Conservation (phyloP, 2,113 vertebrate genomes). For the Notarius lentiginosus region DNA sequence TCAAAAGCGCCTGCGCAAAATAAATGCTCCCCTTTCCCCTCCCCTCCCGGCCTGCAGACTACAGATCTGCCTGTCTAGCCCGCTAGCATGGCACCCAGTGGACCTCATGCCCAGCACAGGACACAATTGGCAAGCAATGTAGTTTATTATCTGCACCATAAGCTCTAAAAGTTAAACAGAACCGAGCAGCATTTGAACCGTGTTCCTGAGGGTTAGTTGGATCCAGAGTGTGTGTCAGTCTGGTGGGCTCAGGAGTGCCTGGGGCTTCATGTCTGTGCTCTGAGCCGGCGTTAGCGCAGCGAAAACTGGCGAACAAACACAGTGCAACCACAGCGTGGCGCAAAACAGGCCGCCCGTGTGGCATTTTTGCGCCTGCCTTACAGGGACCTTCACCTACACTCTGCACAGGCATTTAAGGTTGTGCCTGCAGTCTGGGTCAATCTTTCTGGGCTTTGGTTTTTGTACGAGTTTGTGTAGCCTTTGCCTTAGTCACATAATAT, state of each 20-base stretch:
- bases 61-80: conserved; percentile 45
- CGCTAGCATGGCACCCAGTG: conserved; percentile 69
- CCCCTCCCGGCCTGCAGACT: conserved; percentile 37
- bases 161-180: not conserved
- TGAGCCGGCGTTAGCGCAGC: conserved; percentile 59
- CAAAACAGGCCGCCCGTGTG: conserved; percentile 66
- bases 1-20: conserved; percentile 71
- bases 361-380: conserved; percentile 92
- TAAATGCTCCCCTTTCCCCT: conserved; percentile 60
- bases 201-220: conserved; percentile 52
- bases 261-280: conserved; percentile 61
- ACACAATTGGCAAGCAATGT: conserved; percentile 46
- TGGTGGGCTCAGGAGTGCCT: conserved; percentile 60
- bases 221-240: conserved; percentile 67
- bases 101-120: conserved; percentile 51
- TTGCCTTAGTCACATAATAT: not conserved
- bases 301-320: conserved; percentile 54
- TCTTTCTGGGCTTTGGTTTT: not conserved
- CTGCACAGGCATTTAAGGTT: conserved; percentile 91
- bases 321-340: conserved; percentile 50
- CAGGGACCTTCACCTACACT: conserved; percentile 93
- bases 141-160: not conserved
- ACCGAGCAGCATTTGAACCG: not conserved
- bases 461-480: not conserved
- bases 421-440: conserved; percentile 50